These are phyloP conservation scores for Dipus sagitta DNA, from an alignment of 2,797 vertebrate genomes.

Conservation along the genomic window DNA sequence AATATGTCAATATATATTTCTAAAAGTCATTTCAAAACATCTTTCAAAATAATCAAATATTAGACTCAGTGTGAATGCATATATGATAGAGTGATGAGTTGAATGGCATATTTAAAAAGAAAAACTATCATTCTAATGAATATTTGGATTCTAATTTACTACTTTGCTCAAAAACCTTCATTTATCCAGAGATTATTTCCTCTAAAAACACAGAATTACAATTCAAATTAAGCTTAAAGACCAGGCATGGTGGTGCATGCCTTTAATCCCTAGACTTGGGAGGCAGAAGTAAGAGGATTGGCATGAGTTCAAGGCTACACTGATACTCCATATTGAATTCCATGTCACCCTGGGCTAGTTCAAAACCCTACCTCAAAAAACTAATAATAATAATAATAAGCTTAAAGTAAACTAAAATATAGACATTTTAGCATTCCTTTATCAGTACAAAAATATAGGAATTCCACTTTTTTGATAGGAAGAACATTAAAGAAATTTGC, in stretches of 20 bases:
- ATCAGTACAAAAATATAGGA: background rate
- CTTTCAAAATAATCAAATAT: conserved; percentile 40
- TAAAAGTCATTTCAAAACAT: background rate
- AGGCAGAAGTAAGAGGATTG: no score
- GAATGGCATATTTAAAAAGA: background rate
- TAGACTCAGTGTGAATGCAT: background rate
- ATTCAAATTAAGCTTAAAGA: background rate
- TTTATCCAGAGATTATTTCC: conserved; percentile 3
- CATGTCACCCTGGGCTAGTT: no score
- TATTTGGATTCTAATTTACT: conserved; percentile 1
- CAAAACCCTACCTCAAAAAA: no score
- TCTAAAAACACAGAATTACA: background rate
- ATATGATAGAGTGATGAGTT: background rate
- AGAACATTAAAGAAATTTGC: background rate
- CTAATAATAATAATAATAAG: no score
- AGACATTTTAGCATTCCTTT: background rate
- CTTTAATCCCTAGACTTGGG: no score
- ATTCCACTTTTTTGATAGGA: background rate
- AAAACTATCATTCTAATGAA: background rate
- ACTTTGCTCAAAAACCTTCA: background rate
- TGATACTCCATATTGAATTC: no score
- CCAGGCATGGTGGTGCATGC: no score
- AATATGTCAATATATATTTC: background rate
- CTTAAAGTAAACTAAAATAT: background rate
- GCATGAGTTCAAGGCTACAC: no score